Conservation (phyloP, 2,888 invertebrate genomes). For the Athalia cordata region DNA sequence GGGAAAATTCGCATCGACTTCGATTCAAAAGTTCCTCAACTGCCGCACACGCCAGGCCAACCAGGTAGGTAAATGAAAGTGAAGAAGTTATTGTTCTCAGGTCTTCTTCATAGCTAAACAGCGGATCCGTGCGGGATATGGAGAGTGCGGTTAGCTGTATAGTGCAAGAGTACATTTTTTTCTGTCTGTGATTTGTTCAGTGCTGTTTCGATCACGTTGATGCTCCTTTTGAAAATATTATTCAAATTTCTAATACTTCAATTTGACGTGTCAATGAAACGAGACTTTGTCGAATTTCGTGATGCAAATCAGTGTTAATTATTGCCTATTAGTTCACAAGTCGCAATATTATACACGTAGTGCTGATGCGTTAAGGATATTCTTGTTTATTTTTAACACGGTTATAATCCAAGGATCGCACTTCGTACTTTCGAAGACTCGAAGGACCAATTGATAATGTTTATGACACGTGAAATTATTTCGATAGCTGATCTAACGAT, state of each 20-base stretch:
- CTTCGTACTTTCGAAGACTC: background rate
- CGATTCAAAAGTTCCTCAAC: too few relatives aligned
- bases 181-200: constrained; percentile 21
- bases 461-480: background rate
- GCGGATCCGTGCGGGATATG: constrained; percentile 19
- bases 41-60: background rate
- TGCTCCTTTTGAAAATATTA: constrained; percentile 3
- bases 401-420: background rate
- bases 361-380: background rate
- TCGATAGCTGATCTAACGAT: too few relatives aligned
- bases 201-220: background rate
- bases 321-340: background rate
- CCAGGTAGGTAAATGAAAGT: constrained; percentile 12
- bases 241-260: background rate
- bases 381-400: background rate
- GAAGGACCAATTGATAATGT: constrained; percentile 26
- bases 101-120: constrained; percentile 22
- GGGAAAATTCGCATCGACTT: background rate
- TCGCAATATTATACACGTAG: background rate
- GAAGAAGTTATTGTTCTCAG: constrained; percentile 27
- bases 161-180: constrained; percentile 14
- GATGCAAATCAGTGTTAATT: background rate
- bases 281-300: background rate
- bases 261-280: constrained; percentile 11
- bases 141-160: background rate